A percentile compares a stretch with the other conserved stretches of the same genome.
These are phyloP conservation scores for Hippolais icterina DNA, from an alignment of 2,113 vertebrate genomes.

Conservation along the genomic window DNA sequence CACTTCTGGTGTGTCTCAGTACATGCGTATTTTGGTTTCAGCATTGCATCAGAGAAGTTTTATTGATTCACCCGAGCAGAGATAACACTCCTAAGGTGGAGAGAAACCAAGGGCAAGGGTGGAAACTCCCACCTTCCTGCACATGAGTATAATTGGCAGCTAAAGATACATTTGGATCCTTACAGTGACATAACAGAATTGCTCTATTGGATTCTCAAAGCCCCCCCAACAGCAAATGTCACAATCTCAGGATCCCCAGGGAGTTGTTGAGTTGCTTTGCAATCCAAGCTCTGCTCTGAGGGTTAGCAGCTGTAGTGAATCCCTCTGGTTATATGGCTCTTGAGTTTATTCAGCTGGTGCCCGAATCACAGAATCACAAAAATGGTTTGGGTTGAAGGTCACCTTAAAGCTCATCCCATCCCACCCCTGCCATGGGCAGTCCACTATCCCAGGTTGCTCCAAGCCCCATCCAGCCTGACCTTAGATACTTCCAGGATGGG, in stretches of 20 bases:
- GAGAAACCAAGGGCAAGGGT: background rate
- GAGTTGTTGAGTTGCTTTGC: background rate
- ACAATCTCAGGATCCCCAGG: rapidly evolving
- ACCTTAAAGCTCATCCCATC: background rate
- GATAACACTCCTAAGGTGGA: background rate
- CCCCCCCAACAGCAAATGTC: background rate
- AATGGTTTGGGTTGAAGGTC: background rate
- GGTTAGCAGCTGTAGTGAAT: background rate
- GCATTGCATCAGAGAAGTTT: background rate
- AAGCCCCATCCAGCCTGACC: rapidly evolving
- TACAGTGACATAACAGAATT: background rate
- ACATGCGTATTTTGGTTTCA: background rate
- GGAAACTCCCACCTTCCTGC: background rate
- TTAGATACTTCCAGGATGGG: background rate
- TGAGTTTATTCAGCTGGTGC: background rate
- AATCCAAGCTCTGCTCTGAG: background rate
- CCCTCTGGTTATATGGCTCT: background rate
- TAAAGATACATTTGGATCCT: background rate
- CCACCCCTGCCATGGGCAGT: background rate
- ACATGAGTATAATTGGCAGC: background rate
- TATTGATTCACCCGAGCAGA: background rate
- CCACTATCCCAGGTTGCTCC: rapidly evolving
- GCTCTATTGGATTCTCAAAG: background rate
- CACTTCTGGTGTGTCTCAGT: background rate
- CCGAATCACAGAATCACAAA: background rate